Conservation (phyloP, 2,797 vertebrate genomes). For the Danio aesculapii region DNA sequence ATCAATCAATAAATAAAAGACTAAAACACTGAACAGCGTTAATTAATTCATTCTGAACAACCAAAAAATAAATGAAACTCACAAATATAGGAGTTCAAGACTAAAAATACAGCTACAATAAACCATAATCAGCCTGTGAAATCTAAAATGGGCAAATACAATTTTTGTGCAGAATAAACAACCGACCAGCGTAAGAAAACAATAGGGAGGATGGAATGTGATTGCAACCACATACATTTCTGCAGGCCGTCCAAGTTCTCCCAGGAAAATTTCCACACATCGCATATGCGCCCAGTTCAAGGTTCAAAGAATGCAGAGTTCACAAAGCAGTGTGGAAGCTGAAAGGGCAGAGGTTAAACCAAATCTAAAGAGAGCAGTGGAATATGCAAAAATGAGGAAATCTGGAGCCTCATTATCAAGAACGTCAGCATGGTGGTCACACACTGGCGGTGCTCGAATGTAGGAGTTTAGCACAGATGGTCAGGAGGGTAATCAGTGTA, state of each 20-base stretch:
- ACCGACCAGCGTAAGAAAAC: neutral
- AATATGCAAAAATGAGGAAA: conserved; percentile 8
- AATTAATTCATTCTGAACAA: no score
- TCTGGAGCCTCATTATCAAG: conserved; percentile 44
- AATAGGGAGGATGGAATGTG: neutral
- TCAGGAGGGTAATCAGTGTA: conserved; percentile 57
- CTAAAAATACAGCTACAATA: neutral
- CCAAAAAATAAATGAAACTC: neutral
- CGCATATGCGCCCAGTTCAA: conserved; percentile 22
- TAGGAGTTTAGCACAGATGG: conserved; percentile 56
- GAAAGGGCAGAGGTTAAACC: conserved; percentile 26
- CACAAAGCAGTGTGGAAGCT: conserved; percentile 38
- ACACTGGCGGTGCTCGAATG: conserved; percentile 49
- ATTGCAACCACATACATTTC: neutral
- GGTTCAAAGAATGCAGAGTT: conserved; percentile 37
- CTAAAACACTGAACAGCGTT: no score
- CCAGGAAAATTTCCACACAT: conserved; percentile 6
- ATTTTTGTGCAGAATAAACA: neutral
- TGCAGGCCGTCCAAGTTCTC: neutral
- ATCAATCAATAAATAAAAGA: no score
- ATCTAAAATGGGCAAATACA: neutral
- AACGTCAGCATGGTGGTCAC: conserved; percentile 36
- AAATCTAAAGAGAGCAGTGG: conserved; percentile 22
- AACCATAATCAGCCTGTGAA: neutral
- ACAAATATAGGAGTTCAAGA: neutral